These are phyloP conservation scores for Myotis planiceps DNA, from an alignment of 2,797 vertebrate genomes.

Conservation along the genomic window DNA sequence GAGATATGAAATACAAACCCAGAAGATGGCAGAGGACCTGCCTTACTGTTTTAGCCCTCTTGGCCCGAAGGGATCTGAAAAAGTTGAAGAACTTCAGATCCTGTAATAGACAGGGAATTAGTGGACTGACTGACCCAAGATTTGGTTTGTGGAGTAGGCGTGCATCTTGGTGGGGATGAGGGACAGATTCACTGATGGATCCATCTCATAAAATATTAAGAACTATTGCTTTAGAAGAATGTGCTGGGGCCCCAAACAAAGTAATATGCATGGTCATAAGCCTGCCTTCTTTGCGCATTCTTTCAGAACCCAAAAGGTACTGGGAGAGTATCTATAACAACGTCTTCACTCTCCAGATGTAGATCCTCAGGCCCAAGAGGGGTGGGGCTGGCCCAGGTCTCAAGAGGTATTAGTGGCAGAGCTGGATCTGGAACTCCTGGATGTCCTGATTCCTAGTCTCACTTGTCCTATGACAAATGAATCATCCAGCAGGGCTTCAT, in stretches of 20 bases:
- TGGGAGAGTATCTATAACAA: background rate
- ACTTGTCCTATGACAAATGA: background rate
- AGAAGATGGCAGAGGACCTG: background rate
- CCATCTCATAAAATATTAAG: constrained; percentile 22
- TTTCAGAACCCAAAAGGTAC: background rate
- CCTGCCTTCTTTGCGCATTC: background rate
- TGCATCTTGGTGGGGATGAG: background rate
- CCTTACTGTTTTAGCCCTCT: background rate
- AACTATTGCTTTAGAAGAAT: background rate
- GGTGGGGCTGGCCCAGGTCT: background rate
- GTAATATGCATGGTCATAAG: background rate
- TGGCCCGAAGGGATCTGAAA: background rate
- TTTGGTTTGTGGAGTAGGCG: background rate
- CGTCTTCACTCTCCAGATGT: background rate
- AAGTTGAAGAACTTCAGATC: background rate
- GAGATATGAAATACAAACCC: background rate
- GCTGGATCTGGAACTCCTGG: background rate
- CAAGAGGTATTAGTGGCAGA: background rate
- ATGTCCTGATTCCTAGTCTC: background rate
- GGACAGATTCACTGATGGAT: background rate
- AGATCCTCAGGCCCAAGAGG: background rate
- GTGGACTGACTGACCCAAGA: background rate
- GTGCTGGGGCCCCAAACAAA: background rate
- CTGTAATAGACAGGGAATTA: background rate
- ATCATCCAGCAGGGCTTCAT: background rate